Conservation (phyloP, 2,797 vertebrate species). For the Malacoctenus gilli region DNA sequence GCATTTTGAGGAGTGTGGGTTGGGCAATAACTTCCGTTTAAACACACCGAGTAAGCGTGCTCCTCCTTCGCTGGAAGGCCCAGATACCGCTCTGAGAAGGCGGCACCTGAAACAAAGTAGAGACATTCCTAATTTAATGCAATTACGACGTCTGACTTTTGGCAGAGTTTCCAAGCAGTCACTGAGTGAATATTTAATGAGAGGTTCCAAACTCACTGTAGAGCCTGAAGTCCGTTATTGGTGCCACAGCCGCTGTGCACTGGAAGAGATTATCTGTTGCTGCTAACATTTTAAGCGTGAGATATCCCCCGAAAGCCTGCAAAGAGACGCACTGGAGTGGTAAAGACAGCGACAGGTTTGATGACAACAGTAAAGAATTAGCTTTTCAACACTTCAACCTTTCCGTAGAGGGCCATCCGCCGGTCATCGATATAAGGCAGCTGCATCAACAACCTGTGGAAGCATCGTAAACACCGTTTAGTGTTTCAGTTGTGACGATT, state of each 20-base stretch:
- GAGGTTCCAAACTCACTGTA: conserved; percentile 78
- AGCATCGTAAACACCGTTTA: conserved; percentile 21
- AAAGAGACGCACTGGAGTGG: no score
- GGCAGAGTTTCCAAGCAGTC: not conserved
- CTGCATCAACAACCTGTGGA: conserved; percentile 81
- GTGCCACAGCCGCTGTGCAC: conserved; percentile 80
- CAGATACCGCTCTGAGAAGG: conserved; percentile 85
- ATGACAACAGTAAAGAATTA: not conserved
- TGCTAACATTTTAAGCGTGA: conserved; percentile 84
- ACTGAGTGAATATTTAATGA: conserved; percentile 9
- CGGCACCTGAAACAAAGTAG: conserved; percentile 75
- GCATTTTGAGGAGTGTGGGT: conserved; percentile 1
- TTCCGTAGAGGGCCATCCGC: conserved; percentile 84
- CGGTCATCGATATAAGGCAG: conserved; percentile 84
- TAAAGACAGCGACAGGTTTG: not conserved
- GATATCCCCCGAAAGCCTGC: conserved; percentile 86
- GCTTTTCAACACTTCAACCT: conserved; percentile 67
- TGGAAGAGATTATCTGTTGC: conserved; percentile 81
- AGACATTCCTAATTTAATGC: conserved; percentile 3
- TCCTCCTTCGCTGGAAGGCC: conserved; percentile 86
- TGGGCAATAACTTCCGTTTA: no score
- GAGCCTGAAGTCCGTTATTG: conserved; percentile 85
- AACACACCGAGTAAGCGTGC: conserved; percentile 81
- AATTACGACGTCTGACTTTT: not conserved
- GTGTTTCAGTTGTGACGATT: not conserved